Conservation (phyloP, 1,140 invertebrate species). For the Adoxophyes honmai region DNA sequence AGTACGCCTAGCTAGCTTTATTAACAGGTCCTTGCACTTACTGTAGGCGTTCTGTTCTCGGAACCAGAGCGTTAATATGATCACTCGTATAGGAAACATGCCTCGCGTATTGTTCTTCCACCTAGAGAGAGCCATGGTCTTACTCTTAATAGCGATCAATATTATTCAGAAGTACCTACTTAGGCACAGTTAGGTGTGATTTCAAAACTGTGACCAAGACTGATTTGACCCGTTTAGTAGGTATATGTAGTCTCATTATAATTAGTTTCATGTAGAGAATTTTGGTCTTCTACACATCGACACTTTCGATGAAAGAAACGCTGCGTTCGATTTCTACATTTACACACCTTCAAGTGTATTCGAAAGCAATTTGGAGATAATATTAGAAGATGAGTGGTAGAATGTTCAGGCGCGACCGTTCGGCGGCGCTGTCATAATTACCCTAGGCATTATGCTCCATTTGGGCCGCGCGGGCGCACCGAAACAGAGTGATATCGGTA, state of each 20-base stretch:
- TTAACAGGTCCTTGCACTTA: background rate
- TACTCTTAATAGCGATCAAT: no score
- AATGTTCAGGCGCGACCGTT: conserved; percentile 31
- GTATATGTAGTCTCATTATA: no score
- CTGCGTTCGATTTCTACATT: conserved; percentile 24
- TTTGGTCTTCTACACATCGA: background rate
- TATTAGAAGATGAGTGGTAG: conserved; percentile 38
- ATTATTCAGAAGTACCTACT: no score
- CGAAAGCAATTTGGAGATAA: conserved; percentile 52
- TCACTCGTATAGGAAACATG: no score
- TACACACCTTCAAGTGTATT: conserved; percentile 20
- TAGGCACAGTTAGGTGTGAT: no score
- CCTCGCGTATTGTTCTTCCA: no score
- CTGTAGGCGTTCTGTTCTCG: no score
- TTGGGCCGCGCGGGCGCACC: conserved; percentile 44
- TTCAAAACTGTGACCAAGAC: no score
- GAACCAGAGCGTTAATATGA: no score
- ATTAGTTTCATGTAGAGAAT: no score
- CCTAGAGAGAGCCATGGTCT: no score
- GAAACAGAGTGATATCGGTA: conserved; percentile 71
- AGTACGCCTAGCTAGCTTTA: background rate
- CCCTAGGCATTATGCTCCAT: conserved; percentile 72
- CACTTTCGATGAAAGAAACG: conserved; percentile 15
- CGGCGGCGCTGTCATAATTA: conserved; percentile 65
- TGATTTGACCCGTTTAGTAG: no score